Percentiles rank a stretch among this genome's conserved stretches.
These are phyloP conservation scores for Galemys pyrenaicus DNA, from an alignment of 2,113 vertebrate genomes.

Conservation along the genomic window DNA sequence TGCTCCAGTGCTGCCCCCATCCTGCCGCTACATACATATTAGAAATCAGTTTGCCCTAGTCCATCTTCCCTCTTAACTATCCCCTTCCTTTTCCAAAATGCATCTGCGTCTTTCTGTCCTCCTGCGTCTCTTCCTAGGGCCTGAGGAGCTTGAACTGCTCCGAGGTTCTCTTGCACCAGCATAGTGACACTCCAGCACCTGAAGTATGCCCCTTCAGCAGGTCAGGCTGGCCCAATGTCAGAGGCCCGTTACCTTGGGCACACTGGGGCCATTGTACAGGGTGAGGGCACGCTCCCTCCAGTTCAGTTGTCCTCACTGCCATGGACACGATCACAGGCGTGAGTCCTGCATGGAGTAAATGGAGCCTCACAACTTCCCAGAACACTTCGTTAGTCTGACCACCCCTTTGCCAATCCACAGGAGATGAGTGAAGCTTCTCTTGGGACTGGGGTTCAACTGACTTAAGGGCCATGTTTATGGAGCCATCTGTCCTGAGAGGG, in stretches of 20 bases:
- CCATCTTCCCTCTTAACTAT: background rate
- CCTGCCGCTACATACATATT: too few relatives aligned
- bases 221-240: too few relatives aligned
- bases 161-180: accelerated
- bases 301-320: too few relatives aligned
- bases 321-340: background rate
- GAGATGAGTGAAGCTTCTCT: conserved; percentile 19
- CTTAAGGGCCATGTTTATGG: background rate
- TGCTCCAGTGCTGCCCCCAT: too few relatives aligned
- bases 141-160: accelerated
- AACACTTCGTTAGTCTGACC: conserved; percentile 25
- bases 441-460: too few relatives aligned
- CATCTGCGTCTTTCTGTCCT: background rate
- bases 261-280: too few relatives aligned
- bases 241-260: too few relatives aligned
- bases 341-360: background rate
- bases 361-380: background rate
- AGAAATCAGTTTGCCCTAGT: background rate
- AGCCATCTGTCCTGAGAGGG: background rate
- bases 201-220: too few relatives aligned
- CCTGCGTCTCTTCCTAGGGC: background rate
- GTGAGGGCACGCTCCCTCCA: background rate
- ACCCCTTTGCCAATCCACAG: background rate
- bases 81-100: background rate
- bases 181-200: background rate